Evolutionary conservation across 2,797 vertebrate genomes (phyloP), one percentile per base, ranked within the genome.

Genomic region (Limnodromus scolopaceus): DNA sequence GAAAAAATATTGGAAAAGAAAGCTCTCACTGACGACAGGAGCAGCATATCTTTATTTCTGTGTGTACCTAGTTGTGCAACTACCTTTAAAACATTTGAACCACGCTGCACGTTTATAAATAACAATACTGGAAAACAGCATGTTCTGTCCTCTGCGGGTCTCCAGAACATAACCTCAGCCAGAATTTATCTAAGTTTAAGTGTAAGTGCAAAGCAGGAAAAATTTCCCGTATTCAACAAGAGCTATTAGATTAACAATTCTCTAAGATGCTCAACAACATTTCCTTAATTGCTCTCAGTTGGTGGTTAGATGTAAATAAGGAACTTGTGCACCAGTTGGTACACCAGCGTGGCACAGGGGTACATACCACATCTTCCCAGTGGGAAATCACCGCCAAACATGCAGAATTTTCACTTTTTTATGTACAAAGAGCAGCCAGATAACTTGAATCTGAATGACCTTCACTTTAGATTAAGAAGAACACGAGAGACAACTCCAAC

Each of bases 1-100:
- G n/a, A 94, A 94, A 92, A 89, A 88, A 72, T 54, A 64, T 19
- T 74, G 48, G 81, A 89, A 95, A 93, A 86, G 70, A 78, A 96
- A 77, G 78, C 64, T 78, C 72, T 78, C 53, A 65, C 53, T 4
- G 11, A 68, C 94, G 64, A 63, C 16, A 85, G 68, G 30, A 84
- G 43, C 30, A 92, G 51, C 49, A 8, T 65, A 68, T 77, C 76
- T 96, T 89, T 82, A 77, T 91, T 89, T 96, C 57, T 51, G 18
- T 39, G 11, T 36, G 81, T 71, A 86, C 32, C 49, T 66, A 38
- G 57, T 77, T 36, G 27, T 69, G 45, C 48, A 83, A 55, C 57
- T 92, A 70, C 63, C 65, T 87, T 84, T 84, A 46, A 81, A 84
- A 76, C 32, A 91, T 63, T 61, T 63, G 61, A 95, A 84, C 53